Conservation (phyloP, 2,797 vertebrate species). For the Paedocypris micromegethes region DNA sequence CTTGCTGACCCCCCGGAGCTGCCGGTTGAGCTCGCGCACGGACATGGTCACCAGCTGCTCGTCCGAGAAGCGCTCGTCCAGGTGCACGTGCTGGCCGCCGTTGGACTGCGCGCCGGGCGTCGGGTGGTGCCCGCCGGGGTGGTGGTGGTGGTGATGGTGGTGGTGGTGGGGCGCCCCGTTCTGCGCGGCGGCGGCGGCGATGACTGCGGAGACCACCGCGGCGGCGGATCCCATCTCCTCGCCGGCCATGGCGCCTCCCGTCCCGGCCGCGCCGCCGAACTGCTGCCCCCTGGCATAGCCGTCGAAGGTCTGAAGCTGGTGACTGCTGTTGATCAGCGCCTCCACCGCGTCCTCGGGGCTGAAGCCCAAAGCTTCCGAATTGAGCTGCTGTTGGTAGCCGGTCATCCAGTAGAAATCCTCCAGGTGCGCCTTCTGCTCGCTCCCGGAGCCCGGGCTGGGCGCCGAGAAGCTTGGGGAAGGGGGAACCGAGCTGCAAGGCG, state of each 20-base stretch:
- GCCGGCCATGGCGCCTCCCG: conserved; percentile 79
- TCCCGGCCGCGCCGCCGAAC: conserved; percentile 79
- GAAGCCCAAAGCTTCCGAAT: conserved; percentile 96
- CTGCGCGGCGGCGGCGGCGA: conserved; percentile 88
- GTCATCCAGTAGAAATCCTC: conserved; percentile 99
- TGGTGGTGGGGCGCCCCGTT: conserved; percentile 83
- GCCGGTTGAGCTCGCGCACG: conserved; percentile 93
- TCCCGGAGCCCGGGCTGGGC: conserved; percentile 96
- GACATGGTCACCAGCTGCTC: conserved; percentile 98
- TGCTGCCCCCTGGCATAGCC: conserved; percentile 92
- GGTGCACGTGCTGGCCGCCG: conserved; percentile 73
- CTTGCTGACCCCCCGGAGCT: conserved; percentile 95
- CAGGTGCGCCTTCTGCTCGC: conserved; percentile 95
- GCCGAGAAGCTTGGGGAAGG: conserved; percentile 99
- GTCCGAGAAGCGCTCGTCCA: conserved; percentile 97
- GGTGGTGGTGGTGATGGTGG: conserved; percentile 82
- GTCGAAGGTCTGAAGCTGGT: conserved; percentile 93
- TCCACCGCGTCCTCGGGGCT: conserved; percentile 99
- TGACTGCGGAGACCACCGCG: conserved; percentile 92
- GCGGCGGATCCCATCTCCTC: conserved; percentile 93
- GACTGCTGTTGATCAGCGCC: conserved; percentile 95
- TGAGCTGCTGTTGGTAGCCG: conserved; percentile 98
- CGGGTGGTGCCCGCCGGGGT: conserved; percentile 65
- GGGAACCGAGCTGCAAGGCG: conserved; percentile 98
- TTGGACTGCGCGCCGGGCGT: conserved; percentile 67